These are phyloP conservation scores for Acropora tenuis DNA, from an alignment of 64 coral and sea anemone genomes.

Conservation along the genomic window DNA sequence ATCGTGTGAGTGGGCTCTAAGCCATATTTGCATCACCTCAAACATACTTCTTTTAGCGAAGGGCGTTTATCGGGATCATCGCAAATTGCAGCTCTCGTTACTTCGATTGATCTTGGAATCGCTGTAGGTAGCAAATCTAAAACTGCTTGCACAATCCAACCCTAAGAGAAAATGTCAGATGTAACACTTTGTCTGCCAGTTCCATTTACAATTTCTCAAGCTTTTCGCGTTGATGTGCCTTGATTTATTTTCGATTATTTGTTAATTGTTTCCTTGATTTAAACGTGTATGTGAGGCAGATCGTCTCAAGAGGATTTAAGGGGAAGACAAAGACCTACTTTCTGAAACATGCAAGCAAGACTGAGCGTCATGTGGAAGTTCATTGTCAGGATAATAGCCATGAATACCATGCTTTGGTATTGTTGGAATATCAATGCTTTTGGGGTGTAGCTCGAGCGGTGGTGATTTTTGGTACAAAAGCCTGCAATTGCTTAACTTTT, in stretches of 20 bases:
- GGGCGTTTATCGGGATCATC: neutral
- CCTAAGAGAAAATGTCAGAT: neutral
- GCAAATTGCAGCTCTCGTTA: neutral
- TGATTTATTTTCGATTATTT: too few species aligned
- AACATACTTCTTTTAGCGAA: neutral
- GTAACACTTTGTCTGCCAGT: neutral
- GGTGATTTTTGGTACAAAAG: neutral
- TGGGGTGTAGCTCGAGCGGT: neutral
- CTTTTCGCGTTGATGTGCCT: too few species aligned
- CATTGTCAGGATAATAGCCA: too few species aligned
- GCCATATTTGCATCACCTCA: neutral
- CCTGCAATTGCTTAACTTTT: neutral
- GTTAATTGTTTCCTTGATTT: too few species aligned
- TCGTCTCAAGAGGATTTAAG: too few species aligned
- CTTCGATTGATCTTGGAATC: neutral
- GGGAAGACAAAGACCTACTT: too few species aligned
- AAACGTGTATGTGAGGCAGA: too few species aligned
- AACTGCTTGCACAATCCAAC: neutral
- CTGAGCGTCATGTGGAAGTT: too few species aligned
- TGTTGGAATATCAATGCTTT: neutral
- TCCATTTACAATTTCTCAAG: neutral
- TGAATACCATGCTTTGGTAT: neutral
- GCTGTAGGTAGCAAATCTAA: conserved; percentile 2
- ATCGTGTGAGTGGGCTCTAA: neutral
- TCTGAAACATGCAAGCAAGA: too few species aligned